Conservation (phyloP, 1,140 invertebrate genomes). For the Drosophila malerkotliana region DNA sequence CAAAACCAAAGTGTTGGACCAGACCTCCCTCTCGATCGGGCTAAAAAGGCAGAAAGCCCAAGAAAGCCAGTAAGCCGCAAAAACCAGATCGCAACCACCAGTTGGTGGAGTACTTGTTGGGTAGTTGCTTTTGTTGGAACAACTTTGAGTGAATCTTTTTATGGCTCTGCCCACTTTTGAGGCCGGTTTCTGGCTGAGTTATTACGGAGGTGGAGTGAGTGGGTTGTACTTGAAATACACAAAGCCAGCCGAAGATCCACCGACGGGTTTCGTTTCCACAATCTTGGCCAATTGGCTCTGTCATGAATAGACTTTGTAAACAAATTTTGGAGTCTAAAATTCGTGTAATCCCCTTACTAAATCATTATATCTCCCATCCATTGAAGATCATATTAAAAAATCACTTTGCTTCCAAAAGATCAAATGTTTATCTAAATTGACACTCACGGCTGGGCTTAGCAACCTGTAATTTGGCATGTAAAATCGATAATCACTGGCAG, state of each 20-base stretch:
- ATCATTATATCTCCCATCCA: conserved; percentile 2
- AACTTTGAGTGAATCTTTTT: conserved; percentile 67
- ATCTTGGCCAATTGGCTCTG: neutral
- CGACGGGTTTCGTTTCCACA: conserved; percentile 29
- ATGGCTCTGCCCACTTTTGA: conserved; percentile 70
- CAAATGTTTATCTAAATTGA: conserved; percentile 45
- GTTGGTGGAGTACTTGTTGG: conserved; percentile 28
- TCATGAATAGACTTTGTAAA: neutral
- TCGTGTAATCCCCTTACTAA: conserved; percentile 15
- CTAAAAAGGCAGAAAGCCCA: conserved; percentile 1
- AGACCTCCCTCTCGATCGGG: conserved; percentile 30
- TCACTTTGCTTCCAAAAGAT: conserved; percentile 29
- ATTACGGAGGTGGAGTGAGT: conserved; percentile 22
- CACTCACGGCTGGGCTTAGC: conserved; percentile 21
- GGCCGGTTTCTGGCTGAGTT: conserved; percentile 43
- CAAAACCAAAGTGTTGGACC: conserved; percentile 77
- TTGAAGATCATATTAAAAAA: conserved; percentile 8
- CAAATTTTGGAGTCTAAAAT: neutral
- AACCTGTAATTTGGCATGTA: conserved; percentile 71
- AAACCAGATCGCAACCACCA: conserved; percentile 25
- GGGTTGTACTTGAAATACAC: neutral
- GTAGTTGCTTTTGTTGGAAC: conserved; percentile 40
- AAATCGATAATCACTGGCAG: conserved; percentile 80
- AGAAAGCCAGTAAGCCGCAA: neutral
- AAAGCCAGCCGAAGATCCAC: conserved; percentile 21